Percentiles rank a stretch among this genome's conserved stretches.
Evolutionary conservation across 2,113 vertebrate species (phyloP).

Genomic region (Mastomys coucha): DNA sequence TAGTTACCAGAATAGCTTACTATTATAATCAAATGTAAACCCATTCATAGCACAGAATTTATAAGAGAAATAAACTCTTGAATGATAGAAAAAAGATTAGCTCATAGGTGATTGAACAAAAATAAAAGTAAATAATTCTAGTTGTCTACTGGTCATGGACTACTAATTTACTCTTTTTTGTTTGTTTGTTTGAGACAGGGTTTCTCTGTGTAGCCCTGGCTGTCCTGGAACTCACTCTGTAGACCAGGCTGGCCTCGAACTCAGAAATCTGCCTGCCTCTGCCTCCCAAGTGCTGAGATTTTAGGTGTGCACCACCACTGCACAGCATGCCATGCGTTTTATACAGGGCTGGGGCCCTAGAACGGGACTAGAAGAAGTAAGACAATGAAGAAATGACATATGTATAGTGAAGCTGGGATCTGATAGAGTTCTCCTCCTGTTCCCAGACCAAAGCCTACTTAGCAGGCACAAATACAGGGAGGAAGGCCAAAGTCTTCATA

Average conservation of each 20-base stretch:
- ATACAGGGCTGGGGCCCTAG: background rate
- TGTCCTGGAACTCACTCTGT: too few relatives aligned
- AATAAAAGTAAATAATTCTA: background rate
- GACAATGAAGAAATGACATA: background rate
- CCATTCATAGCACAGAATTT: slow-evolving; percentile 41
- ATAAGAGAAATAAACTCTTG: background rate
- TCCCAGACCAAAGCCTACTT: background rate
- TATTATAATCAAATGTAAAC: slow-evolving; percentile 27
- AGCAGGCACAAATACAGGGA: background rate
- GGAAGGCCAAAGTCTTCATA: background rate
- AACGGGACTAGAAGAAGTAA: background rate
- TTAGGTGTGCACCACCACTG: too few relatives aligned
- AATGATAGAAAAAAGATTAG: slow-evolving; percentile 9
- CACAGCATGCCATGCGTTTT: too few relatives aligned
- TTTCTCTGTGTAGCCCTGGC: too few relatives aligned
- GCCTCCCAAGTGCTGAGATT: too few relatives aligned
- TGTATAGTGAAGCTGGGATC: fast-evolving
- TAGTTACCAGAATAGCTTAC: slow-evolving; percentile 33
- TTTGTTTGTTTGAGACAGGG: too few relatives aligned
- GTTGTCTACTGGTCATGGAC: background rate
- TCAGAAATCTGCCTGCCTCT: too few relatives aligned
- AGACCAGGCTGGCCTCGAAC: too few relatives aligned
- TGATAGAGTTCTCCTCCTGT: background rate
- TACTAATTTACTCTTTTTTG: background rate
- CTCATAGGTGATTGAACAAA: background rate